Percentiles rank a stretch among this genome's conserved stretches.
Evolutionary conservation across 2,113 vertebrate species (phyloP).

Genomic region (Rhinichthys klamathensis): DNA sequence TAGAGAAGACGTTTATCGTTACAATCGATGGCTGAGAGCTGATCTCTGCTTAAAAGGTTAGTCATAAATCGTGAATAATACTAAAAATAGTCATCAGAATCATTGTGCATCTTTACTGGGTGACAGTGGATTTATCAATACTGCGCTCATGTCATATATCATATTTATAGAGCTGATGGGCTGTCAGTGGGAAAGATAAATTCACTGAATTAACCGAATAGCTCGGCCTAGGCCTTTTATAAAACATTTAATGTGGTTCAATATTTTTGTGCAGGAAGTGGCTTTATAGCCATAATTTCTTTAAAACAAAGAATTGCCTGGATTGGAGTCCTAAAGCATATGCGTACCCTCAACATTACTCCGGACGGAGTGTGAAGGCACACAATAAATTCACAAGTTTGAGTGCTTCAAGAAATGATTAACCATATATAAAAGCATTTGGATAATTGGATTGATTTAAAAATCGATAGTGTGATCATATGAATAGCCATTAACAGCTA

Average conservation of each 20-base stretch:
- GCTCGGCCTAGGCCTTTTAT: constrained; percentile 3
- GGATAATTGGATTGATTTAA: constrained; percentile 64
- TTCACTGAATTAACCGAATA: background rate
- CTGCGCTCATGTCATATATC: background rate
- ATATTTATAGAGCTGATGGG: constrained; percentile 34
- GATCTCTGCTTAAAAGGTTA: background rate
- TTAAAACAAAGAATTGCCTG: constrained; percentile 19
- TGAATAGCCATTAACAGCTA: constrained; percentile 63
- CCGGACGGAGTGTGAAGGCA: constrained; percentile 31
- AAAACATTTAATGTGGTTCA: constrained; percentile 6
- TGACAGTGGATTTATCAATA: background rate
- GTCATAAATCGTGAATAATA: constrained; percentile 8
- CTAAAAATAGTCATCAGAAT: constrained; percentile 14
- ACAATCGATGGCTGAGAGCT: background rate
- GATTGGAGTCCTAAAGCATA: background rate
- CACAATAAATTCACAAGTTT: constrained; percentile 54
- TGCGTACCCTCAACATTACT: background rate
- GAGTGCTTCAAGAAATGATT: constrained; percentile 66
- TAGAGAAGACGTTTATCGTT: background rate
- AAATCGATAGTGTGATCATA: constrained; percentile 60
- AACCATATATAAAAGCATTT: constrained; percentile 64
- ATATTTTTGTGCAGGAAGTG: constrained; percentile 14
- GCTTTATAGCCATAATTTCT: constrained; percentile 15
- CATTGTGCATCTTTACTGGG: background rate
- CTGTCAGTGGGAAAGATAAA: constrained; percentile 13